A percentile compares a stretch with the other conserved stretches of the same genome.
These are phyloP conservation scores for Micropoecilia bifurca DNA, from an alignment of 2,797 vertebrate species.

Conservation along the genomic window DNA sequence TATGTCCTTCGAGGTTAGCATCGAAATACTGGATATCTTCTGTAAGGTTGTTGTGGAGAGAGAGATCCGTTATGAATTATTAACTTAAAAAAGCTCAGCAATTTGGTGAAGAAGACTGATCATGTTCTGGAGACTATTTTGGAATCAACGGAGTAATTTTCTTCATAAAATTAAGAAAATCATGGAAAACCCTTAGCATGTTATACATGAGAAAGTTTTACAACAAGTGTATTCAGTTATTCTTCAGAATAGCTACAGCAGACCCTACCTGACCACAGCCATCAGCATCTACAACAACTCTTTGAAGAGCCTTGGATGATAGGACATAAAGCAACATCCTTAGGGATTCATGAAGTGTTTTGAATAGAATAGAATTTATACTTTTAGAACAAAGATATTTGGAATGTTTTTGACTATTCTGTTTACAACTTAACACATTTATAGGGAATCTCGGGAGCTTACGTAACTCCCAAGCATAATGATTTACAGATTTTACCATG, in stretches of 20 bases:
- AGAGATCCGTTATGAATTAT: not conserved
- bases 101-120: not conserved
- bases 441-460: constrained; percentile 7
- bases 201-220: not conserved
- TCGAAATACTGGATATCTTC: not conserved
- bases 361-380: not conserved
- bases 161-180: not conserved
- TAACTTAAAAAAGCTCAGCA: not conserved
- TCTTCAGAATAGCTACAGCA: not conserved
- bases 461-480: constrained; percentile 2
- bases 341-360: not conserved
- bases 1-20: too few species aligned
- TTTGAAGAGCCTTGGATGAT: not conserved
- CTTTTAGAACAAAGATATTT: not conserved
- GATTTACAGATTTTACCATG: constrained; percentile 5
- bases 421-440: not conserved
- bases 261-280: not conserved
- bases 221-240: not conserved
- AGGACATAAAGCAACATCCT: not conserved
- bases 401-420: not conserved
- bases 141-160: not conserved
- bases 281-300: not conserved
- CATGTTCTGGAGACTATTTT: not conserved
- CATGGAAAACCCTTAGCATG: not conserved
- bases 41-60: not conserved